Evolutionary conservation across 2,888 invertebrate genomes (phyloP), one percentile per base, ranked within the genome.

Genomic region (Notodonta dromedarius): DNA sequence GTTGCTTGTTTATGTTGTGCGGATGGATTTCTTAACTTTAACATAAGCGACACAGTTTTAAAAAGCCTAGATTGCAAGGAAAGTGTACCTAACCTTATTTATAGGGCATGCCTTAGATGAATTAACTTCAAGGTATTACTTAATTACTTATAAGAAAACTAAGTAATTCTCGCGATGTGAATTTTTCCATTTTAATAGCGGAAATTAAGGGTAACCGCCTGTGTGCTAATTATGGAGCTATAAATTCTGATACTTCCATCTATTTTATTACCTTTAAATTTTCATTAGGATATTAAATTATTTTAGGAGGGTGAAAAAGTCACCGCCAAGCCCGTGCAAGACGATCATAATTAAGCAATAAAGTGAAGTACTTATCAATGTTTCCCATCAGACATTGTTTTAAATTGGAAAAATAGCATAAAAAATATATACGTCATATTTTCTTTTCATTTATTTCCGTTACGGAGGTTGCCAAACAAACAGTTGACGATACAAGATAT

Each of bases 191-290:
- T 68, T 66, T 54, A 50, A 60, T 50, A 65, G 58, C 50, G 59
- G 70, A 70, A 66, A 67, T 59, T 58, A 63, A 64, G 14, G 32
- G 52, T 35, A 14, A 62, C 59, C 66, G 57, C 46, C 65, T 63
- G 67, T 53, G 63, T 65, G 61, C 64, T 77, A 78, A 78, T 78
- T 78, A 66, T 66, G 60, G 55, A 63, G 67, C 66, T 67, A 73
- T 70, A 67, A 72, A 72, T 76, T 70, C 70, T 9, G 48, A 63
- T 67, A 66, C 62, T 62, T 57, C 60, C 44, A 61, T 58, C 57
- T 60, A 51, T 62, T 62, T 69, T 57, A 65, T 54, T 61, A 42
- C 50, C 56, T 65, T 63, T 66, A 62, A 65, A 69, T 69, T 71
- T 70, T 69, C 66, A 72, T 74, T 54, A 74, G 46, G 51, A 51